Evolutionary conservation across 2,113 vertebrate genomes (phyloP), one percentile per base, ranked within the genome.

Genomic region (Etheostoma spectabile): DNA sequence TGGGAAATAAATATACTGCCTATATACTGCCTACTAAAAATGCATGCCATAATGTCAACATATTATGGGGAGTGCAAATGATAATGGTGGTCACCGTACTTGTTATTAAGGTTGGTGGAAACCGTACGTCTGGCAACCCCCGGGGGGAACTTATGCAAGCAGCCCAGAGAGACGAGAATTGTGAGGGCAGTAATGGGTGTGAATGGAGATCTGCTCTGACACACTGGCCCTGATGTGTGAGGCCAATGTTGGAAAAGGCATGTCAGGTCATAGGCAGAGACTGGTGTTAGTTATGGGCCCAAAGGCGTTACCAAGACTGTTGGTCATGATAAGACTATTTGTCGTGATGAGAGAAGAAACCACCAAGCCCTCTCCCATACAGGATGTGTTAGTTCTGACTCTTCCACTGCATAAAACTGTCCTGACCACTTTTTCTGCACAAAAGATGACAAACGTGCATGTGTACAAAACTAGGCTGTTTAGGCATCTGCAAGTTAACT

Each of bases 181-280:
- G 38, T 72, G 18, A 65, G 61, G 76, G 70, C 59, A 74, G 73
- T 61, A 67, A 73, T 6, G 51, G 74, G 82, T 85, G 86, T 53
- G 80, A 86, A 87, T 63, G 66, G 68, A 86, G 59, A 90, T 85
- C 53, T 30, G 74, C 62, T 74, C 55, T 67, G 89, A 92, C 89
- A 88, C 76, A 35, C 51, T 77, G 79, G 72, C 72, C 65, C 69
- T 75, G 61, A 82, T 67, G 79, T 82, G 89, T 57, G 76, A 85
- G 82, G 82, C 78, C 84, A 69, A 38, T 59, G 80, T 75, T 70
- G 74, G 70, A 72, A 66, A 56, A 35, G 59, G 64, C 63, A 66
- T 65, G 69, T 73, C 76, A 80, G 88, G 84, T 82, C 22, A 24
- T 24, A 63, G 80, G 46, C 77, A 69, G 27, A 80, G 57, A 30